Base-by-base conservation (phyloP, 2,113 vertebrate species). In the Bufo bufo region DNA sequence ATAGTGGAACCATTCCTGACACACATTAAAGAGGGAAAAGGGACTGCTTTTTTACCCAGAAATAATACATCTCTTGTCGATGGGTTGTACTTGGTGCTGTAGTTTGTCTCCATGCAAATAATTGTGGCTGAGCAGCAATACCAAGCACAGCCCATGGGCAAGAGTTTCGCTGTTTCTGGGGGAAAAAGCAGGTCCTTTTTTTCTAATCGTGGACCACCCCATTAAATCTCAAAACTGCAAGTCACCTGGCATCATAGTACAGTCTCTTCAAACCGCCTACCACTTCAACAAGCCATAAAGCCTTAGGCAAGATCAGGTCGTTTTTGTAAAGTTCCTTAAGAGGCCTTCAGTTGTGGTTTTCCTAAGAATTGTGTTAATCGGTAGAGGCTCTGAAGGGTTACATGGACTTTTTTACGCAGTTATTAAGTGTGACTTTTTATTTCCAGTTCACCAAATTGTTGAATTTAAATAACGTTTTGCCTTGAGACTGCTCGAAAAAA, bases 371-470 rank as follows among this genome's bases (percentile, higher is more conserved):
- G 77, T 56, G 50, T 80, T 78, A 78, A 52, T 80, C 33, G 77
- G 23, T 80, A 33, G 23, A 58, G 23, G n/a, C 77, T 58, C 77
- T 59, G 23, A 59, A 17, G 77, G 54, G 54, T 56, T 58, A 80
- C 77, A 59, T n/a, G 33, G 63, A n/a, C 71, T 85, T 14, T 54
- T 66, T 85, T 56, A 74, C 19, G 58, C n/a, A 80, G 33, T 80
- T 87, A 80, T 81, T 17, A 87, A 10, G 77, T 87, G 75, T 81
- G n/a, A 87, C 49, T 66, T 66, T 52, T 80, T 14, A 80, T 87
- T 54, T 71, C n/a, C 61, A 80, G 23, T 49, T 66, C 43, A 23
- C 72, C 63, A 86, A 77, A 86, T 77, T 63, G 20, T 86, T 86
- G 58, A 63, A 77, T 79, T 79, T 47, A n/a, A 78, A 86, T 54